Conservation (phyloP, 2,113 vertebrate species). For the Electrona antarctica region DNA sequence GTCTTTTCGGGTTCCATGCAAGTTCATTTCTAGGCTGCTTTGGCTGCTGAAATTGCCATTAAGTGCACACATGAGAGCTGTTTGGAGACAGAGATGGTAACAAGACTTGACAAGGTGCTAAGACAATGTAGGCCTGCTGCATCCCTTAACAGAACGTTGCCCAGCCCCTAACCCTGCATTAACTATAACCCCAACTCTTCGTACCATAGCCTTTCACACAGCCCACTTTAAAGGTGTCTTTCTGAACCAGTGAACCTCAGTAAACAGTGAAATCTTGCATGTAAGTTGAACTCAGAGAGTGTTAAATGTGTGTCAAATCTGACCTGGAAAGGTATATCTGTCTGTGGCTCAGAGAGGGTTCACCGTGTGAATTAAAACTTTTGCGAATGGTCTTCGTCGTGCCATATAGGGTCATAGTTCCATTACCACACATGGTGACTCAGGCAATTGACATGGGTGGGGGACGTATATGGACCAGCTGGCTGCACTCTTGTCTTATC, state of each 20-base stretch:
- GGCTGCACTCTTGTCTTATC: too few species aligned
- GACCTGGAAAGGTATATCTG: too few species aligned
- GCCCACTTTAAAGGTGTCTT: neutral
- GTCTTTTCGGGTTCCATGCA: too few species aligned
- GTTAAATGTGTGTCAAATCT: too few species aligned
- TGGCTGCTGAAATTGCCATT: neutral
- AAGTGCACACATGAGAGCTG: neutral
- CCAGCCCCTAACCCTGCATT: slow-evolving; percentile 9
- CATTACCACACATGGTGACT: slow-evolving; percentile 21
- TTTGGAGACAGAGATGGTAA: slow-evolving; percentile 8
- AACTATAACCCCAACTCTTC: slow-evolving; percentile 5
- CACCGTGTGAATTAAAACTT: too few species aligned
- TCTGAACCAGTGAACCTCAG: neutral
- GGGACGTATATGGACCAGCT: neutral
- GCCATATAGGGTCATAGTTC: neutral
- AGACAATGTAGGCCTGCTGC: slow-evolving; percentile 13
- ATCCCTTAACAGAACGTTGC: neutral
- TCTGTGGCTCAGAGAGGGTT: too few species aligned
- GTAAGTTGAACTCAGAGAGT: too few species aligned
- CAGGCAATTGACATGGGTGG: slow-evolving; percentile 17
- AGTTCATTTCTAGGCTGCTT: neutral
- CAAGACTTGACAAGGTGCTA: slow-evolving; percentile 28
- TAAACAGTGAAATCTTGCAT: too few species aligned
- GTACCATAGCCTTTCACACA: slow-evolving; percentile 19
- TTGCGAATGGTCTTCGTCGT: too few species aligned